Base-by-base conservation (phyloP, 2,113 vertebrate species). In the Otis tarda region DNA sequence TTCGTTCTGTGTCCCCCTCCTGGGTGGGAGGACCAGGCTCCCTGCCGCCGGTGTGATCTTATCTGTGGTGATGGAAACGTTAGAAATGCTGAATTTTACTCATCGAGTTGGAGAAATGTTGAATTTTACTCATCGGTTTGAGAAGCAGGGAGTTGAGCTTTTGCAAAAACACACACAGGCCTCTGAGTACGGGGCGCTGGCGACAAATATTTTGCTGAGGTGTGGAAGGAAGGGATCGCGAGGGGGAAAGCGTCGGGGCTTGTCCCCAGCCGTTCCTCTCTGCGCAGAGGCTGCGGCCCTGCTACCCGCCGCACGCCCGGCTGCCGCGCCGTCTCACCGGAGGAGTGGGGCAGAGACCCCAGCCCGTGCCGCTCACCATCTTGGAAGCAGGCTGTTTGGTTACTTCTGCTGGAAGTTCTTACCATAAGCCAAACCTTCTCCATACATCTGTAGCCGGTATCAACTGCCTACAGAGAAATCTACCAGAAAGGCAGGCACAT, bases 121-220 rank as follows among this genome's bases (percentile, higher is more conserved):
- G 75, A 24, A 1, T 50, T 75, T 37, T 27, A 3, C 14, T 68
- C 55, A 0, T 28, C 7, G 6, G 2, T 4, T 83, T 82, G 14
- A 50, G 37, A 12, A 37, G 45, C 41, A 0, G 1, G 2, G 33
- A 37, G 30, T 7, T 4, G 37, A 22, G 4, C 39, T 64, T 22
- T 23, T 31, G 53, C 16, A 4, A 24, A 33, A 52, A 5, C 4
- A 0, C 0, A 0, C 0, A 14, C 33, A 1, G 35, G 30, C 5
- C 33, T 57, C 52, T 0, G 2, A 23, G 24, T 3, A 2, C 0
- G 0, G 18, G 22, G 13, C 52, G 30, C 25, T 14, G 50, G 4
- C 4, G 5, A 14, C 11, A n/a, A 64, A n/a, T 9, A 12, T 2
- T 55, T 69, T 3, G 1, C 12, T 8, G 56, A 19, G 13, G n/a